phyloP scores from a whole-genome alignment of 2,797 vertebrate genomes.

The Corythornis leucogaster region DNA sequence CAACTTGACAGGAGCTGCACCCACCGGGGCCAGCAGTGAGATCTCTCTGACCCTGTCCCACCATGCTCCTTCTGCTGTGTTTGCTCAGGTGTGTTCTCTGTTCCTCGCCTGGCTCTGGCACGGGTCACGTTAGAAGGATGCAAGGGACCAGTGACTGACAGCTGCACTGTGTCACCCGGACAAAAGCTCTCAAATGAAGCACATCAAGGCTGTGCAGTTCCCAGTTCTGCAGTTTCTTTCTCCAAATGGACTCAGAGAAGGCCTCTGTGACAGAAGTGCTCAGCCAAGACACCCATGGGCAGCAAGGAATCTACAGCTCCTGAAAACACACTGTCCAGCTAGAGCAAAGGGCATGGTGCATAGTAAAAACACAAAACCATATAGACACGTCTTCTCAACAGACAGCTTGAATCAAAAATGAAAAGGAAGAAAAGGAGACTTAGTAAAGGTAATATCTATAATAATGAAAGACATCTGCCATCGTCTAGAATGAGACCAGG shows the following conservation, averaged over 20 bases:
- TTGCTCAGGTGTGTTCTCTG: conserved; percentile 53
- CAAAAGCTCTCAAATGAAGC: neutral
- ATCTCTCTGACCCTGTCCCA: conserved; percentile 55
- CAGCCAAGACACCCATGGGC: neutral
- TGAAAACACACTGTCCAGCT: neutral
- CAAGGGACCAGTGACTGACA: neutral
- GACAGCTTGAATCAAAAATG: neutral
- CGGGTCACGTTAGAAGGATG: too few relatives aligned
- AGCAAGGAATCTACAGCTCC: neutral
- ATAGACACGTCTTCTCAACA: neutral
- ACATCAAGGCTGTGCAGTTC: neutral
- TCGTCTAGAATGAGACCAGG: neutral
- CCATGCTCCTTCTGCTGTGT: neutral
- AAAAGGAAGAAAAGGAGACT: neutral
- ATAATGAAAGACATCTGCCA: neutral
- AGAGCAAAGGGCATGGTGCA: neutral
- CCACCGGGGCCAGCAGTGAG: neutral
- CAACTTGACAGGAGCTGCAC: neutral
- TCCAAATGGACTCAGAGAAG: neutral
- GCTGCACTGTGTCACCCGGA: neutral
- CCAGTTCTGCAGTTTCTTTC: neutral
- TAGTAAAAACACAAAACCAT: neutral
- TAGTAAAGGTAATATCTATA: neutral
- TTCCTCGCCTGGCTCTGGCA: neutral
- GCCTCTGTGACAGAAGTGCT: neutral